phyloP scores from a whole-genome alignment of 2,888 invertebrate genomes.

The Merodon equestris region DNA sequence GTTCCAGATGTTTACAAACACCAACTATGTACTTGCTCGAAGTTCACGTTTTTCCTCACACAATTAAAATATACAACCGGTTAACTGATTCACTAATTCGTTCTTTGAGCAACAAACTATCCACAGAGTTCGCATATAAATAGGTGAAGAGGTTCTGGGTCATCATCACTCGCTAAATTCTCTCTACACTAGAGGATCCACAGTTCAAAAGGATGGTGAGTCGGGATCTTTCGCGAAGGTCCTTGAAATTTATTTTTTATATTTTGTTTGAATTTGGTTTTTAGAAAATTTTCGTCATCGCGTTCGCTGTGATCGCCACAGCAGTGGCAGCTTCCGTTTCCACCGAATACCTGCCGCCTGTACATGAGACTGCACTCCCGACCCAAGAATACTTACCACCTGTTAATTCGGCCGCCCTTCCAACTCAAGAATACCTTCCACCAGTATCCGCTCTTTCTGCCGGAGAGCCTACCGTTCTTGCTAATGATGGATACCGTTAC shows the following conservation, averaged over 20 bases:
- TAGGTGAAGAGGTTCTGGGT: conserved; percentile 36
- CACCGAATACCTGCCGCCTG: conserved; percentile 68
- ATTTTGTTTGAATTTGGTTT: conserved; percentile 36
- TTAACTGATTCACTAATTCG: conserved; percentile 39
- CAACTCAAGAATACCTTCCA: conserved; percentile 69
- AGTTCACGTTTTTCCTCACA: neutral
- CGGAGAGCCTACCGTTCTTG: no score
- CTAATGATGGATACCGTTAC: conserved; percentile 62
- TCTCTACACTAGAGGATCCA: conserved; percentile 40
- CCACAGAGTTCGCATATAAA: conserved; percentile 43
- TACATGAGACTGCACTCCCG: conserved; percentile 57
- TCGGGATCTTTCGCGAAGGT: neutral
- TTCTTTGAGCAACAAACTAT: conserved; percentile 11
- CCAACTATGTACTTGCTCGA: neutral
- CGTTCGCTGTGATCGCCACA: conserved; percentile 75
- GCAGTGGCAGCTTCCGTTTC: conserved; percentile 70
- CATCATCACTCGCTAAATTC: conserved; percentile 57
- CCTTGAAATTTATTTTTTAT: no score
- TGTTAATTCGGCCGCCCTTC: conserved; percentile 52
- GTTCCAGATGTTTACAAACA: conserved; percentile 32
- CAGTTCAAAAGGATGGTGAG: conserved; percentile 57
- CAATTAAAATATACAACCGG: conserved; percentile 39
- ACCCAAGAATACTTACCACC: conserved; percentile 69
- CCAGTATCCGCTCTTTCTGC: conserved; percentile 43
- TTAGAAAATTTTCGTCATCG: conserved; percentile 75